Percentiles rank a stretch among this genome's conserved stretches.
These are phyloP conservation scores for Sabellastarte sp. DNA, from an alignment of 2,888 invertebrate genomes.

Conservation along the genomic window DNA sequence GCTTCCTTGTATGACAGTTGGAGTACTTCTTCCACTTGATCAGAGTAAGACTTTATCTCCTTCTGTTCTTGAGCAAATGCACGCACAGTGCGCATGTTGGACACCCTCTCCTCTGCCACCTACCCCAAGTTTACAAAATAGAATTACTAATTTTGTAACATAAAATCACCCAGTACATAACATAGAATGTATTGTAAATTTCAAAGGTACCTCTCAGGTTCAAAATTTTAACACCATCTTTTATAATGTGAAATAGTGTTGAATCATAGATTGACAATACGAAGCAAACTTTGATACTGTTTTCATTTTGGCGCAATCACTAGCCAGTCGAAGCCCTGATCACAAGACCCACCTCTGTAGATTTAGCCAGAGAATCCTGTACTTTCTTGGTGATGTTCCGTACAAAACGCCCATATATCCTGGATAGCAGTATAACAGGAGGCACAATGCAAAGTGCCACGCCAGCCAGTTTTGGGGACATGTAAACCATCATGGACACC, in stretches of 20 bases:
- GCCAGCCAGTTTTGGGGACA: constrained; percentile 80
- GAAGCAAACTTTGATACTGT: too few relatives aligned
- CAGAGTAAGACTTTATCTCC: constrained; percentile 72
- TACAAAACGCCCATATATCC: constrained; percentile 71
- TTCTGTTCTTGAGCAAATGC: constrained; percentile 82
- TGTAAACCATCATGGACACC: constrained; percentile 94
- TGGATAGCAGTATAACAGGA: constrained; percentile 80
- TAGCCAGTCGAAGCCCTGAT: too few relatives aligned
- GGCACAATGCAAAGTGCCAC: constrained; percentile 87
- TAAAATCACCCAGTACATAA: too few relatives aligned
- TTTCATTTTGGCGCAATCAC: too few relatives aligned
- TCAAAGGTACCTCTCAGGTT: too few relatives aligned
- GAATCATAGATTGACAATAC: too few relatives aligned
- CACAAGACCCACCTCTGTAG: too few relatives aligned
- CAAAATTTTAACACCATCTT: too few relatives aligned
- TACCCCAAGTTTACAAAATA: too few relatives aligned
- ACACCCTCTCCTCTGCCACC: constrained; percentile 81
- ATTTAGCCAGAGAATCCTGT: constrained; percentile 65
- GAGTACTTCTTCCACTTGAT: constrained; percentile 72
- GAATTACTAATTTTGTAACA: too few relatives aligned
- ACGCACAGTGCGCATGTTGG: constrained; percentile 89
- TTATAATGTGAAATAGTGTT: too few relatives aligned
- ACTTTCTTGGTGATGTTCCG: constrained; percentile 79
- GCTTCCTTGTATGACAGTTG: constrained; percentile 82
- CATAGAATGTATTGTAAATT: too few relatives aligned